These are phyloP conservation scores for Daboia siamensis DNA, from an alignment of 2,113 vertebrate species.

Conservation along the genomic window DNA sequence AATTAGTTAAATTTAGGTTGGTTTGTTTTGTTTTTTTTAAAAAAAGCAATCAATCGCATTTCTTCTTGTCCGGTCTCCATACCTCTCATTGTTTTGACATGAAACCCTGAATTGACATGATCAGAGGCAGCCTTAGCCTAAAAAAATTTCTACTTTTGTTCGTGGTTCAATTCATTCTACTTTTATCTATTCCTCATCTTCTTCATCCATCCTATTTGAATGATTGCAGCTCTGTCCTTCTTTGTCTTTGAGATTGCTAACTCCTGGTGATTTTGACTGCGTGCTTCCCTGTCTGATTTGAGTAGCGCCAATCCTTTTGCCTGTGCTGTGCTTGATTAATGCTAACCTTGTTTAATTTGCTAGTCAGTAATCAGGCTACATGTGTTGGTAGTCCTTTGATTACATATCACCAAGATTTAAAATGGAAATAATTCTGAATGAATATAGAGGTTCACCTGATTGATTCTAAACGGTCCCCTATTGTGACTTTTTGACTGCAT, in stretches of 20 bases:
- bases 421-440: not conserved
- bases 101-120: not conserved
- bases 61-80: not conserved
- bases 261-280: constrained; percentile 24
- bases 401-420: not conserved
- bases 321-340: constrained; percentile 10
- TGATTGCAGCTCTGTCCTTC: not conserved
- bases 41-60: not conserved
- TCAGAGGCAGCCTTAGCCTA: not conserved
- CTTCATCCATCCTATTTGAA: not conserved
- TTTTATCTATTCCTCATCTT: not conserved
- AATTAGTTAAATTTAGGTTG: not conserved
- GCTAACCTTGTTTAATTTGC: not conserved
- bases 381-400: not conserved
- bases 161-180: constrained; percentile 18
- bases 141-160: not conserved
- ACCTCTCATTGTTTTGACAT: not conserved
- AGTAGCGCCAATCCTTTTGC: constrained; percentile 30
- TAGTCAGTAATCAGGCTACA: not conserved
- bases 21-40: not conserved
- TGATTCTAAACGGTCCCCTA: not conserved
- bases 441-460: too few relatives aligned
- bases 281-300: constrained; percentile 37
- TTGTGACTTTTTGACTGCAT: not conserved
- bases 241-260: constrained; percentile 29